phyloP scores from a whole-genome alignment of 2,113 vertebrate species.

The Fulmarus glacialis region DNA sequence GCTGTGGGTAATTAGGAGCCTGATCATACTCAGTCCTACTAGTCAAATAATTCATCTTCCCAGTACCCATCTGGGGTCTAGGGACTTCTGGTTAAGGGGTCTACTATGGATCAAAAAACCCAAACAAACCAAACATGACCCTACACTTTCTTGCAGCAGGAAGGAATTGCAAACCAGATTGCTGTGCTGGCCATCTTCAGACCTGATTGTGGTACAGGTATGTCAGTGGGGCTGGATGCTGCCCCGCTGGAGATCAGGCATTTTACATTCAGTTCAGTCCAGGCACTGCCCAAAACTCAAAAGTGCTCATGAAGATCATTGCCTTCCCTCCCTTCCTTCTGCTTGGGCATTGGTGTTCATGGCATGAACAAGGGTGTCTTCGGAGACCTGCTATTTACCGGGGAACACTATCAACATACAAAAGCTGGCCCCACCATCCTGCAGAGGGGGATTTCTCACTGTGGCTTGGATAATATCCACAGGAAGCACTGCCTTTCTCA shows the following conservation, averaged over 20 bases:
- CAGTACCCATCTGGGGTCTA: neutral
- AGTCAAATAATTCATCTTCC: neutral
- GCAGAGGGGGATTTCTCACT: neutral
- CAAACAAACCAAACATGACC: neutral
- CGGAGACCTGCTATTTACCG: neutral
- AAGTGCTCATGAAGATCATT: neutral
- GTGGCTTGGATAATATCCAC: neutral
- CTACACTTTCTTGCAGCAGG: neutral
- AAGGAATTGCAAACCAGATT: neutral
- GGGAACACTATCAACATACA: neutral
- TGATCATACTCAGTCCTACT: neutral
- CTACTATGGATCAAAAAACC: neutral
- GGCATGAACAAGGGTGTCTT: neutral
- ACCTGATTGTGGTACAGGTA: neutral
- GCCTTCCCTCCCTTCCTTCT: neutral
- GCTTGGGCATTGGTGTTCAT: neutral
- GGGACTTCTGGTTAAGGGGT: neutral
- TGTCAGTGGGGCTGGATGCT: neutral
- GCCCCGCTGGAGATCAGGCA: neutral
- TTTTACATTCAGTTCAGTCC: neutral
- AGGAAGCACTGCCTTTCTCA: neutral
- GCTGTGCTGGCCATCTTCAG: neutral
- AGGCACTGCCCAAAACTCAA: neutral
- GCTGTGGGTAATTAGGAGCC: neutral
- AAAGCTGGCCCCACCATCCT: neutral